phyloP scores from a whole-genome alignment of 2,113 vertebrate genomes.

The Chascanopsetta lugubris region DNA sequence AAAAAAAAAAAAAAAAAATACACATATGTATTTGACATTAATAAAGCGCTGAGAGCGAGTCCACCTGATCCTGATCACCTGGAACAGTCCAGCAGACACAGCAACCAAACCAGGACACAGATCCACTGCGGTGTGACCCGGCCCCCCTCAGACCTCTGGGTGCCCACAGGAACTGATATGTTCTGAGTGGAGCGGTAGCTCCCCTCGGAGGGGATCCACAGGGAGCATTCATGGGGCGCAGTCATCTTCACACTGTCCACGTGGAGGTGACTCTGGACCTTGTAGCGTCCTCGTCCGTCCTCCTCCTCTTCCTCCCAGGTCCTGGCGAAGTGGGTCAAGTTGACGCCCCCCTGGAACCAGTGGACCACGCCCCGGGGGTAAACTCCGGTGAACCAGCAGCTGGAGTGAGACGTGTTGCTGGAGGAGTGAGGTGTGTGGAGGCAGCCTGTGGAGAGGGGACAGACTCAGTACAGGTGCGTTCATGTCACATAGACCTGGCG shows the following conservation, averaged over 20 bases:
- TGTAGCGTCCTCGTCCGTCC: background rate
- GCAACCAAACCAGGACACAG: background rate
- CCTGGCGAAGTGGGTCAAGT: background rate
- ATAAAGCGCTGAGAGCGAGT: too few relatives aligned
- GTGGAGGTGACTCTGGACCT: conserved; percentile 11
- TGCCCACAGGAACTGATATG: too few relatives aligned
- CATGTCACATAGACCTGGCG: too few relatives aligned
- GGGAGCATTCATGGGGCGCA: conserved; percentile 18
- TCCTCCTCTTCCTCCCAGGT: accelerated
- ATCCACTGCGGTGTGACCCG: background rate
- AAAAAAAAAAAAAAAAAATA: too few relatives aligned
- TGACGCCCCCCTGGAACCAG: conserved; percentile 23
- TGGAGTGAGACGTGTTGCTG: background rate
- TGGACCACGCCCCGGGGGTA: conserved; percentile 25
- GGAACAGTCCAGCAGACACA: background rate
- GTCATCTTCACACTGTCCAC: background rate
- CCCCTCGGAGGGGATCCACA: conserved; percentile 10
- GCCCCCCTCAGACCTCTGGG: accelerated
- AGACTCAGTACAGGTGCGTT: too few relatives aligned
- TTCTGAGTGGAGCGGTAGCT: background rate
- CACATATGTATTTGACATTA: too few relatives aligned
- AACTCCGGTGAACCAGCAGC: conserved; percentile 48
- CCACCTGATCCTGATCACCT: too few relatives aligned
- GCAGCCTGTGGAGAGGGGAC: conserved; percentile 21
- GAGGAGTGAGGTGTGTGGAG: accelerated